Base-by-base conservation (phyloP, 2,888 invertebrate species). In the Nineta flava region DNA sequence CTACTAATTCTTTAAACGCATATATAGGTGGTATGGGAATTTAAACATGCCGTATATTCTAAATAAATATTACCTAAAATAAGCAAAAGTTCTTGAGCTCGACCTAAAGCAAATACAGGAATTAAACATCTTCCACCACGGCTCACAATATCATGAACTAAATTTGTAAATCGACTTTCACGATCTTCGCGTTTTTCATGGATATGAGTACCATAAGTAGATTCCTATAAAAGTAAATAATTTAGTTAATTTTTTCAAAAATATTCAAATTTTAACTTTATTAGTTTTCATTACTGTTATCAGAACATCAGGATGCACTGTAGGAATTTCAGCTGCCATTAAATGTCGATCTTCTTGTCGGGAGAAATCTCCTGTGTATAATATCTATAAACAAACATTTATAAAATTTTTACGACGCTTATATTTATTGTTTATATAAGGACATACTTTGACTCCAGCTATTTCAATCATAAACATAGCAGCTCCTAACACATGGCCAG, bases 391-490 rank as follows among this genome's bases (percentile, higher is more conserved):
- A n/a, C n/a, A 43, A 17, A 43, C n/a, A 16, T 6, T 43, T 43
- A 43, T 4, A 2, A 43, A 13, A 9, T 15, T 13, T 38, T 38
- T 38, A 38, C 4, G 10, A 10, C 34, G 19, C 26, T 26, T 26
- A 7, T 26, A 26, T 26, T n/a, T 6, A 26, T 6, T 6, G 7
- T 49, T 50, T 15, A 15, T 15, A 12, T 34, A 12, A 12, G 16
- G 7, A 34, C 44, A 47, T 61, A 79, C 78, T 73, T 92, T 94
- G 2, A 97, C 95, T 12, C 97, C 99, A 31, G 97, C 99, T 47
- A 99, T 99, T 74, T 99, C 97, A 52, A 99, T 91, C 95, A 99
- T 96, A 65, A 99, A 99, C 97, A 99, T 99, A 49, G 97, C 97
- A 0, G 99, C 99, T 0, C 99, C 99, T 0, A 99, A 72, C 3